These are phyloP conservation scores for Dinomys branickii DNA, from an alignment of 2,113 vertebrate genomes.

Conservation along the genomic window DNA sequence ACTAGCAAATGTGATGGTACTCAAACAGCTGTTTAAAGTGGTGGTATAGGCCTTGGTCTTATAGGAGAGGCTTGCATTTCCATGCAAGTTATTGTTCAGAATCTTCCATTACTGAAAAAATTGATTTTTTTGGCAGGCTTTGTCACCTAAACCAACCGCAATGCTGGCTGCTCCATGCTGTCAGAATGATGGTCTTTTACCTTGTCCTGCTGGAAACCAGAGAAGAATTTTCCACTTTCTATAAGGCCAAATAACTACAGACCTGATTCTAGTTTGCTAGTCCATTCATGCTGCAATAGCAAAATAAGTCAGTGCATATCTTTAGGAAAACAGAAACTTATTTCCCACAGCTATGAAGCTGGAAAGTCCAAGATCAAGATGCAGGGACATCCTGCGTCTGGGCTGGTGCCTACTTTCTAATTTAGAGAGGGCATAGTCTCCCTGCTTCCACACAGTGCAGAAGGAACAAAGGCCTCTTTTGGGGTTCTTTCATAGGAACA, in stretches of 20 bases:
- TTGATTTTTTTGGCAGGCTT: background rate
- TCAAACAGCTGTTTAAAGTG: background rate
- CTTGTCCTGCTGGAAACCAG: background rate
- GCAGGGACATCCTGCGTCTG: no score
- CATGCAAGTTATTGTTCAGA: background rate
- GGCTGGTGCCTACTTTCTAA: background rate
- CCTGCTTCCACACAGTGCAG: fast-evolving
- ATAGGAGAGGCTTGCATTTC: background rate
- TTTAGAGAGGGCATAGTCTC: background rate
- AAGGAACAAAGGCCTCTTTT: background rate
- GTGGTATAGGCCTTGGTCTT: background rate
- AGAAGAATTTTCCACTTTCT: background rate
- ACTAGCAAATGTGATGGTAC: background rate
- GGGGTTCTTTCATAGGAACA: background rate
- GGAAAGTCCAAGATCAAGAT: background rate
- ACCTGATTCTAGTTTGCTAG: background rate
- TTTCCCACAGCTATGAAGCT: background rate
- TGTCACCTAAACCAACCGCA: background rate
- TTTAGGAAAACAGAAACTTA: background rate
- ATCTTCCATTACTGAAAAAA: background rate
- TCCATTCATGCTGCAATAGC: no score
- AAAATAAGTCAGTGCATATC: background rate
- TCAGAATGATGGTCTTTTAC: background rate
- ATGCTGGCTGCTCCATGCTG: fast-evolving
- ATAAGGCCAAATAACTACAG: background rate